Conservation (phyloP, 1,140 invertebrate genomes). For the Dreissena polymorpha region DNA sequence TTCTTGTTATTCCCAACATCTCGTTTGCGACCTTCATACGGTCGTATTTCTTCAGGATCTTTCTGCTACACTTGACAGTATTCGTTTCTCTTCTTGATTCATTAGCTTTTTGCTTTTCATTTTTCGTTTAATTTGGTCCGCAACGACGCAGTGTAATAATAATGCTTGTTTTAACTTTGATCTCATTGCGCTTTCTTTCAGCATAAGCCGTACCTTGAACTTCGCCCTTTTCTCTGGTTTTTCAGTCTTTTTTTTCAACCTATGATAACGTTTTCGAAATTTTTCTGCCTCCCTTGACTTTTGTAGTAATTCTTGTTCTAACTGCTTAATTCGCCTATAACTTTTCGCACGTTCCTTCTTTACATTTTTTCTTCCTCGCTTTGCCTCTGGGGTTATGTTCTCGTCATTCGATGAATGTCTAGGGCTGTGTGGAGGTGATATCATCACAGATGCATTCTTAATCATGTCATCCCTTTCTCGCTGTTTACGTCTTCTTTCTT, state of each 20-base stretch:
- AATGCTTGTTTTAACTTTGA: conserved; percentile 22
- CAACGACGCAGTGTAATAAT: conserved; percentile 30
- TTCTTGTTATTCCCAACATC: conserved; percentile 24
- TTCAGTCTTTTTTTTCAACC: conserved; percentile 17
- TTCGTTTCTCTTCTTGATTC: conserved; percentile 25
- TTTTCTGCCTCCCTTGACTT: not conserved
- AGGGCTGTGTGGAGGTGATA: not conserved
- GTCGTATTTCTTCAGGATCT: conserved; percentile 22
- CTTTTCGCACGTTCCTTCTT: not conserved
- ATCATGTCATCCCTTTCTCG: not conserved
- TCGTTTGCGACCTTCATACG: conserved; percentile 11
- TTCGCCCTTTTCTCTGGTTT: conserved; percentile 2
- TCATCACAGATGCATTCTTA: not conserved
- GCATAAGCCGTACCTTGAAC: not conserved
- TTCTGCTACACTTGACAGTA: conserved; percentile 35
- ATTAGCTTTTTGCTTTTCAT: conserved; percentile 33
- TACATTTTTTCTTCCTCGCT: not conserved
- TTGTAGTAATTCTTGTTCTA: not conserved
- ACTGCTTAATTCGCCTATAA: not conserved
- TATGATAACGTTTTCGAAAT: conserved; percentile 10
- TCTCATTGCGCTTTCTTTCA: conserved; percentile 31
- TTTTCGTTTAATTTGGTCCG: conserved; percentile 9
- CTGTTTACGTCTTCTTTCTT: not conserved
- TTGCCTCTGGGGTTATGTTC: not conserved
- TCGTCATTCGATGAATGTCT: not conserved